Evolutionary conservation across 1,140 invertebrate species (phyloP), one percentile per base, ranked within the genome.

Genomic region (Thaumetopoea pityocampa): DNA sequence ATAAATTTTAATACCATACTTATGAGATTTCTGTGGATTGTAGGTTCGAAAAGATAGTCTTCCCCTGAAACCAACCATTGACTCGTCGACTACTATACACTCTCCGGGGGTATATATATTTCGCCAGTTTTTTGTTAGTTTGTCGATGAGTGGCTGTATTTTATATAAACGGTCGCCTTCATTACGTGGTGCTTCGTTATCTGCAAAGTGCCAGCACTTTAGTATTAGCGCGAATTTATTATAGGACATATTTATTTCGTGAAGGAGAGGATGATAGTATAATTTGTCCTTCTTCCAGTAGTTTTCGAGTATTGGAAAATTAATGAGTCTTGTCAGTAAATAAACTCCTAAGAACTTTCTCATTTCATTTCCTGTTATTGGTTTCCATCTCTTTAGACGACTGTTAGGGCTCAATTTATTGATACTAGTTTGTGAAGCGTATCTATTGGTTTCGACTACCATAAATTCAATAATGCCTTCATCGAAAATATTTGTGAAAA

Each of bases 1-100:
- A 28, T 32, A 40, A 18, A 40, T 30, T 40, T 48, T 48, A 12
- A 48, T 48, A 8, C 45, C 45, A 19, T 48, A 48, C 9, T 29
- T 33, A 40, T 40, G 14, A 5, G 6, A 5, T 30, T 42, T 49
- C 5, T 10, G 8, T 30, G 28, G 28, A 14, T 30, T 42, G 18
- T 49, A 49, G 5, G 16, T 16, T 8, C 32, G 14, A 18, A 49
- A 27, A 10, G 20, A 7, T 1, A 47, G 8, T 38, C 15, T 30
- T 11, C 38, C 46, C 5, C 30, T 22, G 28, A 49, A 49, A 8
- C 10, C 8, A 10, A 49, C 33, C 29, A 42, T 30, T 17, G 23
- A 36, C 17, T 48, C 45, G 19, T 49, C 30, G 9, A 49, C 38
- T 8, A 29, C 28, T 14, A 49, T 20, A 8, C 4, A 12, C 5